Evolutionary conservation across 2,797 vertebrate genomes (phyloP), one percentile per base, ranked within the genome.

Genomic region (Naso thynnoides): DNA sequence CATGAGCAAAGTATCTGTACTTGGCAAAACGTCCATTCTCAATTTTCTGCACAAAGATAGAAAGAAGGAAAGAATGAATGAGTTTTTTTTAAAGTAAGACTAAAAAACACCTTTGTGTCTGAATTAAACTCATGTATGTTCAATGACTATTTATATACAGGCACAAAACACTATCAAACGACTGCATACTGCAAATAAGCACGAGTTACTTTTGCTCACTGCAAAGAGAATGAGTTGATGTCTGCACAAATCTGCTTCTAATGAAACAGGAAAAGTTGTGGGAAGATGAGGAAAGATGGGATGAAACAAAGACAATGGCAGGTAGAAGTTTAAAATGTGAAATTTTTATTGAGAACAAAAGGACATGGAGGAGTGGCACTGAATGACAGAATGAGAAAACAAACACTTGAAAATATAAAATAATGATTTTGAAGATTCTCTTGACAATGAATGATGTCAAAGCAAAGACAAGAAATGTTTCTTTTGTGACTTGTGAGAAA

Each of bases 21-120:
- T 96, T 98, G 87, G 96, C 96, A 96, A 98, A 99, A 90, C 98
- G 95, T 90, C 98, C 98, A 4, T 99, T 98, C 95, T 99, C 98
- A 88, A 99, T 98, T 95, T 96, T 97, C 98, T 99, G 94, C 65
- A 83, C 86, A 58, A 81, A 47, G 26, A 85, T 14, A 82, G 19
- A 54, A 52, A 39, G 18, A 10, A 52, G 27, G 18, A 8, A 5
- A 39, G 55, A 23, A 66, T 54, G 15, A 24, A 47, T 63, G 44
- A n/a, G n/a, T n/a, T n/a, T n/a, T n/a, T n/a, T n/a, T n/a, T 2
- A 56, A 39, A 16, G 4, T n/a, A 21, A 4, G 18, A 52, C 14
- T 21, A 1, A 15, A 11, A 48, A 11, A 29, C 0, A 29, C 7
- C 33, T 36, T 8, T 9, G 33, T 3, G 33, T 36, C 33, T 36